A percentile compares a stretch with the other conserved stretches of the same genome.
These are phyloP conservation scores for Stichodactyla helianthus DNA, from an alignment of 64 coral and sea anemone species.

Conservation along the genomic window DNA sequence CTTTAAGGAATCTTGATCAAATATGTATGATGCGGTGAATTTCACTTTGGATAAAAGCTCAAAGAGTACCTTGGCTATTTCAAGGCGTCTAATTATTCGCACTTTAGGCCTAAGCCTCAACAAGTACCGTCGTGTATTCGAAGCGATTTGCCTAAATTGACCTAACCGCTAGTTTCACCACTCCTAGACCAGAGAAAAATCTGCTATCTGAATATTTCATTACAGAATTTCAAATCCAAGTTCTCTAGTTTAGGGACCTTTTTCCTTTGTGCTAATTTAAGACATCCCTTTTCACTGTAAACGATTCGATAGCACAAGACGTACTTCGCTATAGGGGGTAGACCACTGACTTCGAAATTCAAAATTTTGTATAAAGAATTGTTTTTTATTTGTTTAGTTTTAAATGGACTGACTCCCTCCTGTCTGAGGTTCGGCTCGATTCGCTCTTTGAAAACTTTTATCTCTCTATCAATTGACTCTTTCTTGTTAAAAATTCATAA, in stretches of 20 bases:
- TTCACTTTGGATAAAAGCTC: not conserved
- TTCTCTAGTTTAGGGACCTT: not conserved
- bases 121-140: not conserved
- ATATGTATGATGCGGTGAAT: not conserved
- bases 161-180: not conserved
- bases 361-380: conserved; percentile 7
- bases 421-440: not conserved
- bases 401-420: conserved; percentile 5
- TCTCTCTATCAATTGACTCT: not conserved
- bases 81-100: conserved; percentile 4
- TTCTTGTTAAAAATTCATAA: conserved; percentile 23
- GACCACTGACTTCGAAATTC: conserved; percentile 22
- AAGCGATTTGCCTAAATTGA: not conserved
- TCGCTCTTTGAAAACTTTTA: conserved; percentile 31
- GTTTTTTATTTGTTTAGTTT: conserved; percentile 12
- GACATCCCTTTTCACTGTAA: not conserved
- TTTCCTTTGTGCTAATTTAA: not conserved
- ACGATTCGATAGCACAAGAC: not conserved
- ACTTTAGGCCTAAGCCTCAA: not conserved
- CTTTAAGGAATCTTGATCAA: not conserved
- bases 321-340: not conserved
- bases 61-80: not conserved
- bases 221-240: not conserved
- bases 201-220: not conserved
- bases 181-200: not conserved